A percentile compares a stretch with the other conserved stretches of the same genome.
Evolutionary conservation across 1,140 invertebrate species (phyloP).

Genomic region (Rhyzopertha dominica): DNA sequence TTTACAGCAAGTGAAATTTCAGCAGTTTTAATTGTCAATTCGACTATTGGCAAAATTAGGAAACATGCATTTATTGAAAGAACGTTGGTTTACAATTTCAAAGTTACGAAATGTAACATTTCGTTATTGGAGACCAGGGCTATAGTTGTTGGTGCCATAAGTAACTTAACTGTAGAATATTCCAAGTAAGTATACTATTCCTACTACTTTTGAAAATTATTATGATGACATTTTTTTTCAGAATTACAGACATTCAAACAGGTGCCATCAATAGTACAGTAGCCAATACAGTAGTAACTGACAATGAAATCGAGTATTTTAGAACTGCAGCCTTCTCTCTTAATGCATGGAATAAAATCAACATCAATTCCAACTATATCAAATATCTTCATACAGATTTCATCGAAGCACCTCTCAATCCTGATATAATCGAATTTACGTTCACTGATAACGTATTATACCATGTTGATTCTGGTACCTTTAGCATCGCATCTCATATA

Average conservation of each 20-base stretch:
- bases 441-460: constrained; percentile 60
- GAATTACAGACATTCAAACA: constrained; percentile 55
- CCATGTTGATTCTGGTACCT: constrained; percentile 48
- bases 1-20: constrained; percentile 61
- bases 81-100: constrained; percentile 57
- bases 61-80: constrained; percentile 59
- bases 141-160: constrained; percentile 58
- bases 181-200: constrained; percentile 51
- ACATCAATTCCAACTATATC: constrained; percentile 61
- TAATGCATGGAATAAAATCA: constrained; percentile 57
- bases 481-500: constrained; percentile 54
- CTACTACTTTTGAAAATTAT: not conserved
- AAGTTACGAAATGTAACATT: constrained; percentile 56
- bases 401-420: constrained; percentile 45
- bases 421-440: constrained; percentile 50
- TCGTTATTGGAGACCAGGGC: constrained; percentile 53
- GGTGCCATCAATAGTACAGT: constrained; percentile 60
- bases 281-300: constrained; percentile 54
- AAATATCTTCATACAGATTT: constrained; percentile 52
- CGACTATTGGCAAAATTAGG: constrained; percentile 55
- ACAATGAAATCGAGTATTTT: constrained; percentile 57
- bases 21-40: constrained; percentile 57
- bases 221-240: constrained; percentile 46
- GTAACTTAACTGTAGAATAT: constrained; percentile 60
- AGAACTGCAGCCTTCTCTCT: constrained; percentile 53